Base-by-base conservation (phyloP, 92 coral and sea anemone species). In the Heteractis magnifica region DNA sequence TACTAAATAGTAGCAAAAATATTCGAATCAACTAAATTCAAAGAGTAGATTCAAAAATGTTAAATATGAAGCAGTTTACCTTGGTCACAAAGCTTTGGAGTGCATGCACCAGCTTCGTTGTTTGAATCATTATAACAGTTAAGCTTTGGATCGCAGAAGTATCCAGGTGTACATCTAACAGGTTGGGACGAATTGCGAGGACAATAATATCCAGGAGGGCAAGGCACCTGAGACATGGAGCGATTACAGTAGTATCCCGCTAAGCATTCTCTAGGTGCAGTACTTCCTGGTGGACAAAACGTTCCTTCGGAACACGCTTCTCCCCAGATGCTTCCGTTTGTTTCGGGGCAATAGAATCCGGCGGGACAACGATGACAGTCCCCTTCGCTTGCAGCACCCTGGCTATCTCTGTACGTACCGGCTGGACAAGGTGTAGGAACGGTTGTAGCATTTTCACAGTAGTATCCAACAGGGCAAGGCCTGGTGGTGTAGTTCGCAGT, bases 291-390 rank as follows among this genome's bases (percentile, higher is more conserved):
- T 16, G 98, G 98, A 80, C 98, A 96, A 81, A 80, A 96, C 0
- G 96, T 79, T n/a, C 98, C 98, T 51, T 92, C 86, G 11, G 89
- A 88, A 81, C 98, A 96, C n/a, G 90, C 91, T 44, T 82, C 84
- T 6, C 98, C 98, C 51, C 84, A 90, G 84, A 89, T 59, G 26
- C 93, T 96, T 44, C 93, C 92, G 76, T 94, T 96, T 12, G 89
- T 84, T 76, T 82, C 81, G 9, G 95, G 94, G 79, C 98, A 96
- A 82, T 71, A 88, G 72, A 48, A 85, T 6, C 98, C 98, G 19
- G 94, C 92, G 44, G 98, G 98, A 80, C 98, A 96, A 11, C 81
- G 96, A 79, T 77, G 88, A 78, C 98, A 96, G 48, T 96, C 98
- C 6, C 79, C 75, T 26, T 94, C 86, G 87, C 91, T 88, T 19